phyloP scores from a whole-genome alignment of 2,113 vertebrate genomes.

The Tiliqua scincoides region DNA sequence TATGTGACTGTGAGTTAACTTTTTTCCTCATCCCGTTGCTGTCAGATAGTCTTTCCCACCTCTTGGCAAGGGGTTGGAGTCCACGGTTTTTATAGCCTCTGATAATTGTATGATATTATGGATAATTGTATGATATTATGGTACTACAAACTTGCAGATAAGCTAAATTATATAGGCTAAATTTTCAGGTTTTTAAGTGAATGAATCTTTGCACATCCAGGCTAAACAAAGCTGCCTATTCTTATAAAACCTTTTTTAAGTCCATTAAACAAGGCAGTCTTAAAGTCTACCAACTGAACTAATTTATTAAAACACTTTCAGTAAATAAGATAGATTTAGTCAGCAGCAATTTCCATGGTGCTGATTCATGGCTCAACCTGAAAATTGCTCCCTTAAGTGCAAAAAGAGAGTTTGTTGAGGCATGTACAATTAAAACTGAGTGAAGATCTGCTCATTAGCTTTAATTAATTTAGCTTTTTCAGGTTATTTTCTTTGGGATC shows the following conservation, averaged over 20 bases:
- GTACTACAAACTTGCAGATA: not conserved
- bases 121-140: not conserved
- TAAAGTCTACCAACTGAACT: slow-evolving; percentile 54
- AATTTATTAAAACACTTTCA: slow-evolving; percentile 68
- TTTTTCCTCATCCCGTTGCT: not conserved
- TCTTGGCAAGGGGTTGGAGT: not conserved
- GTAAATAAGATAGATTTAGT: slow-evolving; percentile 65
- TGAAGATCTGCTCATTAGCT: slow-evolving; percentile 75
- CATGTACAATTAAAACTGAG: slow-evolving; percentile 74
- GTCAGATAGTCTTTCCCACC: too few relatives aligned
- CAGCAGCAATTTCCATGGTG: slow-evolving; percentile 51
- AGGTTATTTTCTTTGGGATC: slow-evolving; percentile 78
- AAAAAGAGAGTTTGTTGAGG: slow-evolving; percentile 54
- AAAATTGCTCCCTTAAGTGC: slow-evolving; percentile 59
- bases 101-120: not conserved
- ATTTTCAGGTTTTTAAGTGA: not conserved
- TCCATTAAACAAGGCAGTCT: slow-evolving; percentile 61
- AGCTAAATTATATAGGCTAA: not conserved
- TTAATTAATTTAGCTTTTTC: slow-evolving; percentile 81
- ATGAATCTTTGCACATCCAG: slow-evolving; percentile 18
- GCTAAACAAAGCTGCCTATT: slow-evolving; percentile 41
- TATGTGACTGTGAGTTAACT: too few relatives aligned
- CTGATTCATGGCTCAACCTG: slow-evolving; percentile 29
- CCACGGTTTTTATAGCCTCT: not conserved
- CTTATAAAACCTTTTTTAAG: slow-evolving; percentile 52